A percentile compares a stretch with the other conserved stretches of the same genome.
These are phyloP conservation scores for Mythimna lalbum DNA, from an alignment of 2,888 invertebrate species.

Conservation along the genomic window DNA sequence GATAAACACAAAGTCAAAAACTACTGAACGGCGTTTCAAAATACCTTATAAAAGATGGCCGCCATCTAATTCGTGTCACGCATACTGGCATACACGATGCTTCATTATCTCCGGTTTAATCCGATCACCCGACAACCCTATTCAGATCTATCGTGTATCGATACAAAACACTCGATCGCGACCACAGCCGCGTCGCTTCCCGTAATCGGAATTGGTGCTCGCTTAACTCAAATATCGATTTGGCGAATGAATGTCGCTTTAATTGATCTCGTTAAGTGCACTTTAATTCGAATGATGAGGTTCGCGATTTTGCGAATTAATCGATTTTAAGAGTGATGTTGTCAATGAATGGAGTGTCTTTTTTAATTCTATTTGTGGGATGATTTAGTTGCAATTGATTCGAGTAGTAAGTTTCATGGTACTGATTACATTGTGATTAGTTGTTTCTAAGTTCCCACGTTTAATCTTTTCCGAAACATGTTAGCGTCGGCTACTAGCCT, in stretches of 20 bases:
- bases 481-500: background rate
- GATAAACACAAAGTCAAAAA: too few relatives aligned
- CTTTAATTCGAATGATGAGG: conserved; percentile 72
- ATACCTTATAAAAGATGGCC: too few relatives aligned
- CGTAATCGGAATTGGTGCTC: conserved; percentile 67
- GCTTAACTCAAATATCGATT: conserved; percentile 72
- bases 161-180: conserved; percentile 49
- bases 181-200: conserved; percentile 46
- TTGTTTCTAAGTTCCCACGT: background rate
- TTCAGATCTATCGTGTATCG: conserved; percentile 34
- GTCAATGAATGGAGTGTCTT: background rate
- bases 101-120: background rate
- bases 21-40: too few relatives aligned
- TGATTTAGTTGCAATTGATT: background rate
- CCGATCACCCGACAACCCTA: background rate
- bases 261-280: conserved; percentile 75
- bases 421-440: background rate
- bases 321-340: conserved; percentile 61
- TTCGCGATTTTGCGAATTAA: conserved; percentile 68
- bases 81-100: too few relatives aligned
- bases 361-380: conserved; percentile 15
- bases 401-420: background rate
- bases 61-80: too few relatives aligned
- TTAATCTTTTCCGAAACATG: background rate
- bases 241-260: conserved; percentile 72